phyloP scores from a whole-genome alignment of 2,888 invertebrate genomes.

The Pimpla rufipes region DNA sequence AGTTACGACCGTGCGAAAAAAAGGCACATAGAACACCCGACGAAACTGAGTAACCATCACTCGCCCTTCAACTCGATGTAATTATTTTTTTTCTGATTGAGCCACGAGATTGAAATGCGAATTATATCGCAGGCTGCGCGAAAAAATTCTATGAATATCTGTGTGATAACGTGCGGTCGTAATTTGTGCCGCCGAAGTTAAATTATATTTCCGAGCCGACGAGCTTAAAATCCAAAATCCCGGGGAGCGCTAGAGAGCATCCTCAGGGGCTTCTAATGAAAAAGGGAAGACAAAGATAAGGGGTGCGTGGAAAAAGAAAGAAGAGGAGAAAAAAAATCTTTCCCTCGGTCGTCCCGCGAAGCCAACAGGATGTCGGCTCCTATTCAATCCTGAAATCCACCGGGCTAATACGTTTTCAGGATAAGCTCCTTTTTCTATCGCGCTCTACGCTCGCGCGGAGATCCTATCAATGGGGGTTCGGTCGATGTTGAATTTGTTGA shows the following conservation, averaged over 20 bases:
- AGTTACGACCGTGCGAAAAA: too few relatives aligned
- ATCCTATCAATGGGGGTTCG: constrained; percentile 37
- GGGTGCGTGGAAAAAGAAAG: too few relatives aligned
- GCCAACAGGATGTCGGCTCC: constrained; percentile 46
- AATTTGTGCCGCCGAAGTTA: neutral
- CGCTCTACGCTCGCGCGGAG: constrained; percentile 17
- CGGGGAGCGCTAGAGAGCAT: too few relatives aligned
- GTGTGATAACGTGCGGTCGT: neutral
- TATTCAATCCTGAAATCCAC: constrained; percentile 48
- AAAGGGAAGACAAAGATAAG: constrained; percentile 12
- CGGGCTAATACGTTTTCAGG: constrained; percentile 53
- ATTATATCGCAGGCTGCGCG: neutral
- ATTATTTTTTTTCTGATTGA: neutral
- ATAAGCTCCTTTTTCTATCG: constrained; percentile 52
- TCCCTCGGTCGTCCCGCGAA: constrained; percentile 5
- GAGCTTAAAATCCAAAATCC: neutral
- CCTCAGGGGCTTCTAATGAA: neutral
- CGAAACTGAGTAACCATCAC: neutral
- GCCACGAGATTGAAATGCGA: neutral
- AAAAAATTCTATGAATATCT: neutral
- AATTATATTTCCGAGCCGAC: neutral
- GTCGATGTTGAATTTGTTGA: constrained; percentile 53
- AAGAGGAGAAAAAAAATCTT: constrained; percentile 5
- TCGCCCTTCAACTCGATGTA: neutral
- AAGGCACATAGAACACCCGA: too few relatives aligned